Evolutionary conservation across 1,140 invertebrate species (phyloP), one percentile per base, ranked within the genome.

Genomic region (Eriosoma lanigerum): DNA sequence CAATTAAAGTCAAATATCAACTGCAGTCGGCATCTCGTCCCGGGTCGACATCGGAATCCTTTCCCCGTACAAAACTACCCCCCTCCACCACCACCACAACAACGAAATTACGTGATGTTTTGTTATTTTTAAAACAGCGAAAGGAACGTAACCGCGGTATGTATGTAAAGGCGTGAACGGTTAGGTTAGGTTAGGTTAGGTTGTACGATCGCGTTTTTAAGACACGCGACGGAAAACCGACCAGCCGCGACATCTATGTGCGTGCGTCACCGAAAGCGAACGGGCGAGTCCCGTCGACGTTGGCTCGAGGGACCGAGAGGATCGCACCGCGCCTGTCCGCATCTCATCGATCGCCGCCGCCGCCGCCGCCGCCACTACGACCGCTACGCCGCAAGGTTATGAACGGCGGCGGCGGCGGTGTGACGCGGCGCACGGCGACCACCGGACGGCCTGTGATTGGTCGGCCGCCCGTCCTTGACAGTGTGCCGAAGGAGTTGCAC

Each of bases 351-450:
- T 75, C 72, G 70, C 21, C 46, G 21, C 19, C 64, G 32, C 46
- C 48, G n/a, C 24, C 8, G n/a, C 19, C 21, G 66, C 64, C 24
- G 21, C 26, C 8, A 5, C 6, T 44, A 21, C 17, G 17, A 19
- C 68, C 68, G 24, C 68, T 17, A n/a, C n/a, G 68, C 24, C 52
- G 73, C 73, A 76, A 76, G 73, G 73, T 76, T 76, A 76, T 6
- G n/a, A 76, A 32, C n/a, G 29, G 3, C 17, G 26, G 1, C 4
- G 19, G 17, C 29, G 72, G 66, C 0, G 44, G 13, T 0, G 44
- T 10, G 15, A 60, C 58, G 32, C 32, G 52, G 26, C 26, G 58
- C 26, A 17, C 15, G 4, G 58, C 24, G 26, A 8, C 3, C 8
- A n/a, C 24, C 24, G 58, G 24, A 5, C 32, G 52, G 4, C 26